These are phyloP conservation scores for Blennius ocellaris DNA, from an alignment of 2,113 vertebrate genomes.

Conservation along the genomic window DNA sequence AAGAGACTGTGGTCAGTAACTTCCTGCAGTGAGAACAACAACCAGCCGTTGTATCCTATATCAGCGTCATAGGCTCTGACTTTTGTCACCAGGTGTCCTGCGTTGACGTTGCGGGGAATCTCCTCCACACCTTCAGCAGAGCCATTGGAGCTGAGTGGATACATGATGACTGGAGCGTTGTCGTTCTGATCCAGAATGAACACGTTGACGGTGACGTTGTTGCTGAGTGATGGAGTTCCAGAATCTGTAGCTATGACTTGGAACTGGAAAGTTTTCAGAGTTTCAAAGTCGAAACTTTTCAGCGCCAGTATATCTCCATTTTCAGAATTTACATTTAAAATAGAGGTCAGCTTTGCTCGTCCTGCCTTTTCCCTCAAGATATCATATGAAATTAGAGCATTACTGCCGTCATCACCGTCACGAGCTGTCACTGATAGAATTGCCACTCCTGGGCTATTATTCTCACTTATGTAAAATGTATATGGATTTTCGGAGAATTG, in stretches of 20 bases:
- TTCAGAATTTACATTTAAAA: conserved; percentile 47
- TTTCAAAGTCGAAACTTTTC: conserved; percentile 70
- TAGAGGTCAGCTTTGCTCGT: conserved; percentile 20
- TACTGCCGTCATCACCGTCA: conserved; percentile 65
- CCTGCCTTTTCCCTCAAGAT: conserved; percentile 13
- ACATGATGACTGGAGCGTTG: conserved; percentile 60
- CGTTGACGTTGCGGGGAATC: conserved; percentile 48
- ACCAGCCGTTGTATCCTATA: conserved; percentile 71
- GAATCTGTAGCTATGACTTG: conserved; percentile 62
- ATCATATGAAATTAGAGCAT: conserved; percentile 65
- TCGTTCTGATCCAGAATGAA: conserved; percentile 67
- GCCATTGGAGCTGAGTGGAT: conserved; percentile 33
- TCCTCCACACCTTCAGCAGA: conserved; percentile 36
- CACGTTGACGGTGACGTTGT: conserved; percentile 55
- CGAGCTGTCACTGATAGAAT: conserved; percentile 65
- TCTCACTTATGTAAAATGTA: conserved; percentile 56
- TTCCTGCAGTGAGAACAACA: conserved; percentile 64
- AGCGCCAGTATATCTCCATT: conserved; percentile 53
- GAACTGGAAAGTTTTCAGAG: conserved; percentile 50
- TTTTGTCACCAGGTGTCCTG: conserved; percentile 69
- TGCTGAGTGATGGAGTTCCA: conserved; percentile 55
- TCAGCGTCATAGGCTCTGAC: conserved; percentile 70
- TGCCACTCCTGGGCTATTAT: conserved; percentile 15
- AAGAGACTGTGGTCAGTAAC: conserved; percentile 62
- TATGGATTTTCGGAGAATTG: conserved; percentile 62